phyloP scores from a whole-genome alignment of 1,140 invertebrate species.

The Schmidtea mediterranea region DNA sequence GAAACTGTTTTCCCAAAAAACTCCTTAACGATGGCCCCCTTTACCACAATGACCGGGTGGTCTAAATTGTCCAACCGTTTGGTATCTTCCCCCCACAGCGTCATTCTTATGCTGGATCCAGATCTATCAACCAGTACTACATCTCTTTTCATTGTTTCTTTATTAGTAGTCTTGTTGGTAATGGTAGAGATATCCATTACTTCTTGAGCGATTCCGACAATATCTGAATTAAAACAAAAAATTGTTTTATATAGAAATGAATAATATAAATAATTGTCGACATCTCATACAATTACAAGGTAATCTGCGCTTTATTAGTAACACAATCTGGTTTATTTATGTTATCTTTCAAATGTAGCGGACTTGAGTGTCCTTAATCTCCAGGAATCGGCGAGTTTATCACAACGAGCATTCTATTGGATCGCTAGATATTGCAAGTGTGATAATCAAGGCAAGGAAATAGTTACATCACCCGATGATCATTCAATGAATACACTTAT shows the following conservation, averaged over 20 bases:
- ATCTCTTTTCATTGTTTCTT: slow-evolving; percentile 64
- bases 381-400: too few relatives aligned
- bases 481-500: too few relatives aligned
- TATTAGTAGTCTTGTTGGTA: slow-evolving; percentile 41
- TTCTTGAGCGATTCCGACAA: slow-evolving; percentile 60
- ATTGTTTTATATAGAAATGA: not conserved
- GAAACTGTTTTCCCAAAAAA: slow-evolving; percentile 29
- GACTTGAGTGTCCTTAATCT: too few relatives aligned
- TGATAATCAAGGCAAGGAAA: too few relatives aligned
- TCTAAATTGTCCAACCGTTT: slow-evolving; percentile 47
- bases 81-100: slow-evolving; percentile 38
- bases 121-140: slow-evolving; percentile 57
- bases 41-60: slow-evolving; percentile 53
- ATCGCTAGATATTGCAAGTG: too few relatives aligned
- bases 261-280: not conserved
- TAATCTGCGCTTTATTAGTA: too few relatives aligned
- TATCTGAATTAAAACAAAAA: slow-evolving; percentile 41
- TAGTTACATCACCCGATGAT: too few relatives aligned
- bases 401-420: too few relatives aligned
- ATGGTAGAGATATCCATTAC: slow-evolving; percentile 43
- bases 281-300: too few relatives aligned
- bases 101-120: slow-evolving; percentile 40
- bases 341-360: too few relatives aligned
- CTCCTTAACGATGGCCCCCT: slow-evolving; percentile 45
- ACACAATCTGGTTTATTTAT: too few relatives aligned